Base-by-base conservation (phyloP, 2,888 invertebrate species). In the Eupithecia vulgata region DNA sequence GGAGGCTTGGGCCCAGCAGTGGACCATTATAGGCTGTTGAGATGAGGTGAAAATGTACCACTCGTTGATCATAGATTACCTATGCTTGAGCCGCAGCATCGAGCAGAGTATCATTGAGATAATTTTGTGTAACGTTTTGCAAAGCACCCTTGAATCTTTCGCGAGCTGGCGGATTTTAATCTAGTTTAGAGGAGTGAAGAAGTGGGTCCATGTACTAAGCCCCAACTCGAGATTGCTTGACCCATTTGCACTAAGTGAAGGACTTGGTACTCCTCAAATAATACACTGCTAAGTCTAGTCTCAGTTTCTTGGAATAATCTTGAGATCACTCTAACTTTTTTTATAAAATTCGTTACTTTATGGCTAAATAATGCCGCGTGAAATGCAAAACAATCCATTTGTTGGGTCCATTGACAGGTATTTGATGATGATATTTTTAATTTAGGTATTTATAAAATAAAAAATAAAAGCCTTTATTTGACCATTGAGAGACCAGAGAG, bases 221-320 rank as follows among this genome's bases (percentile, higher is more conserved):
- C 40, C 12, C 17, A 68, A 25, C 59, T 68, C 70, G 37, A 70
- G 70, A 70, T 70, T 59, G 66, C 70, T 65, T 70, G 70, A 70
- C 70, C 65, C 40, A 70, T 70, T 70, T 66, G 65, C 66, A 42
- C 66, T 42, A 42, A 70, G 66, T 68, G 42, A 68, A 40, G 59
- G 68, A 68, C 68, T 68, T 59, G 52, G 25, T 65, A 13, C 65
- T 65, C 40, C 40, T 40, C 40, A 65, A 65, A 65, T 65, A 65
- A 61, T 30, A 21, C 34, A 30, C 67, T 65, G 40, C 21, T 64
- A 40, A 34, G 34, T 61, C 65, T 40, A 25, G 21, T 25, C 13
- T 40, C 25, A 40, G 37, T 65, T 42, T 40, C 7, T 17, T 7
- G 15, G 21, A 25, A 25, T 65, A 65, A 65, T 65, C 37, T 65